A percentile compares a stretch with the other conserved stretches of the same genome.
phyloP scores from a whole-genome alignment of 2,888 invertebrate genomes.

The Chaetogeoica ovagalla region DNA sequence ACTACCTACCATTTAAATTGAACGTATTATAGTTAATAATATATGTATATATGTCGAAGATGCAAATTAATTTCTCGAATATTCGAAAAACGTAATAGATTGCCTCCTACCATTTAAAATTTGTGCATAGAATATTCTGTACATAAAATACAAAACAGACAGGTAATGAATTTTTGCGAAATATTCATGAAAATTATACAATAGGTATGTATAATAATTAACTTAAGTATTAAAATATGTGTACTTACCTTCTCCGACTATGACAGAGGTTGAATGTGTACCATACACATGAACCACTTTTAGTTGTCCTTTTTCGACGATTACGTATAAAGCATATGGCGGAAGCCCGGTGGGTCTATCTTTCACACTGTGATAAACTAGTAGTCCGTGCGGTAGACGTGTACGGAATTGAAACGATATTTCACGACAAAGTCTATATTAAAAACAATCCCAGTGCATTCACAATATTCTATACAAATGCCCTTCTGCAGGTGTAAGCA shows the following conservation, averaged over 20 bases:
- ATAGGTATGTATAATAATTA: no score
- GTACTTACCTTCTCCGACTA: slow-evolving; percentile 73
- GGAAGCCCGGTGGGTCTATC: slow-evolving; percentile 78
- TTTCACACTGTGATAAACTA: slow-evolving; percentile 89
- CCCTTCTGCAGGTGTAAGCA: background rate
- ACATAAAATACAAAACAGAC: no score
- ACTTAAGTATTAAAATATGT: background rate
- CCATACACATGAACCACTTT: slow-evolving; percentile 92
- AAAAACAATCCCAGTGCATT: background rate
- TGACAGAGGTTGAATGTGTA: slow-evolving; percentile 80
- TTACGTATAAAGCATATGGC: slow-evolving; percentile 87
- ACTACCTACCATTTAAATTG: no score
- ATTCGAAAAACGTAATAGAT: no score
- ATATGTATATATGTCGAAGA: no score
- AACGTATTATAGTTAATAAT: no score
- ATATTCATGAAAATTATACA: no score
- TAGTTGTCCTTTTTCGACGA: slow-evolving; percentile 87
- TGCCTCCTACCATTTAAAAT: no score
- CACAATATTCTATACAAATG: background rate
- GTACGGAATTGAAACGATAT: slow-evolving; percentile 89
- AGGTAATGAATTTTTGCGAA: no score
- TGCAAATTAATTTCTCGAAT: no score
- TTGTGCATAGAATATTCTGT: no score
- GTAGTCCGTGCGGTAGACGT: slow-evolving; percentile 80
- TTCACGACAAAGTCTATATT: slow-evolving; percentile 77